Conservation (phyloP, 2,113 vertebrate genomes). For the Tragulus kanchil region DNA sequence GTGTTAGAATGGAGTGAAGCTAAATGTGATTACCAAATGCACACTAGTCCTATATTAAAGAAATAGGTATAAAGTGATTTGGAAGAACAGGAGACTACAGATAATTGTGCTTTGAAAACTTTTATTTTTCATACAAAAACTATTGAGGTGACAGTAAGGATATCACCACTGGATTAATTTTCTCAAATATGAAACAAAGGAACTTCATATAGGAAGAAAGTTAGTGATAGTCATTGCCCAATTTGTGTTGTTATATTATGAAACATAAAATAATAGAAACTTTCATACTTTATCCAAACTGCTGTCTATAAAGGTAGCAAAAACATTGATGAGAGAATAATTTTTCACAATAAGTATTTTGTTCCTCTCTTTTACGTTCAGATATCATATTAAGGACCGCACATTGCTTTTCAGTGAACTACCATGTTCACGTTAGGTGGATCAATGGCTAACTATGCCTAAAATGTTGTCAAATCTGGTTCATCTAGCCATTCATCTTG, state of each 20-base stretch:
- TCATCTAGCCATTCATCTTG: not conserved
- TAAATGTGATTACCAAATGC: not conserved
- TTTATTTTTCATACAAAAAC: not conserved
- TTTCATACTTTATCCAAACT: not conserved
- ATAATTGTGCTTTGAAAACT: not conserved
- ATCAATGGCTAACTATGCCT: not conserved
- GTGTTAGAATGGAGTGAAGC: not conserved
- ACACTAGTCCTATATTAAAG: not conserved
- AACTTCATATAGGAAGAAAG: not conserved
- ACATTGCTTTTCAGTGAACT: not conserved
- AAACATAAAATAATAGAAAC: not conserved
- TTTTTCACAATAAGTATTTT: not conserved
- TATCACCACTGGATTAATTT: not conserved
- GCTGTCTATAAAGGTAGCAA: not conserved
- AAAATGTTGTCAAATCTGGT: not conserved
- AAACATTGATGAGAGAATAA: not conserved
- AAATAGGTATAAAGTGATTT: not conserved
- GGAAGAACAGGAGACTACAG: not conserved
- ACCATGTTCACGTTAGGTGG: not conserved
- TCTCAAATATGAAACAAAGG: not conserved
- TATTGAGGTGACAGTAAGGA: not conserved
- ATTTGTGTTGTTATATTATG: not conserved
- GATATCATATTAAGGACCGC: constrained; percentile 43
- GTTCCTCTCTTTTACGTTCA: constrained; percentile 54
- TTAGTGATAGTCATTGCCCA: not conserved